Percentiles rank a stretch among this genome's conserved stretches.
Evolutionary conservation across 2,797 vertebrate species (phyloP).

Genomic region (Malurus splendens): DNA sequence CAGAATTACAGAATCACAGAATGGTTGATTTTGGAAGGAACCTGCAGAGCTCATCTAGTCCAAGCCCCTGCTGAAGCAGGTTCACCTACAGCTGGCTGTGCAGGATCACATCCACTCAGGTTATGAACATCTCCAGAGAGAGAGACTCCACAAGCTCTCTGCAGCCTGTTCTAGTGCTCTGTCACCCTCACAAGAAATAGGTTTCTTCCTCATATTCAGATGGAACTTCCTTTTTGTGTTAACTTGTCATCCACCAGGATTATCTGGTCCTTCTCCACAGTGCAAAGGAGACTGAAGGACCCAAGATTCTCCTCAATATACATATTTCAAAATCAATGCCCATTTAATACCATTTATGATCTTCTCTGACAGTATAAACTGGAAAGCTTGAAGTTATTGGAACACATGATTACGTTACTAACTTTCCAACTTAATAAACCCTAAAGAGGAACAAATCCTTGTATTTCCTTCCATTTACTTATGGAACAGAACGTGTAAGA

Average conservation of each 20-base stretch:
- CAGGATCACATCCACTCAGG: background rate
- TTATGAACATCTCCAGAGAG: background rate
- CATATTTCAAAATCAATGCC: background rate
- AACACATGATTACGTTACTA: background rate
- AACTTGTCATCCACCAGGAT: background rate
- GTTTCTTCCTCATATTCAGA: background rate
- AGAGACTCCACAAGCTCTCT: background rate
- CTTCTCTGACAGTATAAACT: background rate
- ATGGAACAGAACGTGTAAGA: background rate
- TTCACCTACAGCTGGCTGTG: background rate
- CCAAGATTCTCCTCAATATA: background rate
- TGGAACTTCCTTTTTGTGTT: background rate
- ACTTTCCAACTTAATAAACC: background rate
- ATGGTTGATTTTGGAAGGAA: background rate
- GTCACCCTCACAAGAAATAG: background rate
- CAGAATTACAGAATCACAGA: background rate
- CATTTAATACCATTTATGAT: background rate
- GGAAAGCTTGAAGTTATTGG: background rate
- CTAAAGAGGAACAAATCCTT: background rate
- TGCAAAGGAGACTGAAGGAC: background rate
- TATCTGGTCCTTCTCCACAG: background rate
- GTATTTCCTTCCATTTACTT: background rate
- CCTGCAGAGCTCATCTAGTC: background rate
- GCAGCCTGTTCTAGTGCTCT: background rate
- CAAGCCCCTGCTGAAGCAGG: background rate